Evolutionary conservation across 2,797 vertebrate species (phyloP).

Genomic region (Sebastes variabilis): DNA sequence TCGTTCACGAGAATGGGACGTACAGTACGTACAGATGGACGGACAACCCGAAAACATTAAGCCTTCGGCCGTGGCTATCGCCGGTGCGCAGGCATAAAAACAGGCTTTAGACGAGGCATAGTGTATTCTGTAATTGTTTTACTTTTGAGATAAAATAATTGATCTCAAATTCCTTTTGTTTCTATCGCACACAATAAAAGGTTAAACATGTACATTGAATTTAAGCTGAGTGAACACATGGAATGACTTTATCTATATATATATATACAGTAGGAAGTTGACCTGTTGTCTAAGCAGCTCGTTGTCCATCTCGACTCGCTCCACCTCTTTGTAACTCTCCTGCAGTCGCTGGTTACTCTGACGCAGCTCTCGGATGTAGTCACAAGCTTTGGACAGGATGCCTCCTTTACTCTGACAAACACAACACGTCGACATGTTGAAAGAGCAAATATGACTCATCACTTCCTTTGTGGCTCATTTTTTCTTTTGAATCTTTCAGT

Average conservation of each 20-base stretch:
- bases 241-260: too few relatives aligned
- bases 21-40: too few relatives aligned
- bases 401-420: conserved; percentile 91
- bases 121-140: too few relatives aligned
- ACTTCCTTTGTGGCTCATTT: not conserved
- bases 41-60: too few relatives aligned
- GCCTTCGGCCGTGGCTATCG: too few relatives aligned
- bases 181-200: not conserved
- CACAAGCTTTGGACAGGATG: conserved; percentile 94
- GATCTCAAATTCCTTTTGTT: not conserved
- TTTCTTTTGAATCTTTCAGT: not conserved
- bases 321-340: conserved; percentile 92
- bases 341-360: conserved; percentile 93
- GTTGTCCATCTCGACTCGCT: conserved; percentile 93
- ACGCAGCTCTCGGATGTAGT: conserved; percentile 93
- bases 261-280: not conserved
- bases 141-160: not conserved
- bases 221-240: not conserved
- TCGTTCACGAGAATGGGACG: too few relatives aligned
- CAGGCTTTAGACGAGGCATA: not conserved
- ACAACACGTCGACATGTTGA: not conserved
- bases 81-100: not conserved
- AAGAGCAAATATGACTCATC: not conserved
- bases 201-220: not conserved
- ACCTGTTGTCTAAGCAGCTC: conserved; percentile 93